Evolutionary conservation across 1,140 invertebrate genomes (phyloP), one percentile per base, ranked within the genome.

Genomic region (Zaprionus vittiger): DNA sequence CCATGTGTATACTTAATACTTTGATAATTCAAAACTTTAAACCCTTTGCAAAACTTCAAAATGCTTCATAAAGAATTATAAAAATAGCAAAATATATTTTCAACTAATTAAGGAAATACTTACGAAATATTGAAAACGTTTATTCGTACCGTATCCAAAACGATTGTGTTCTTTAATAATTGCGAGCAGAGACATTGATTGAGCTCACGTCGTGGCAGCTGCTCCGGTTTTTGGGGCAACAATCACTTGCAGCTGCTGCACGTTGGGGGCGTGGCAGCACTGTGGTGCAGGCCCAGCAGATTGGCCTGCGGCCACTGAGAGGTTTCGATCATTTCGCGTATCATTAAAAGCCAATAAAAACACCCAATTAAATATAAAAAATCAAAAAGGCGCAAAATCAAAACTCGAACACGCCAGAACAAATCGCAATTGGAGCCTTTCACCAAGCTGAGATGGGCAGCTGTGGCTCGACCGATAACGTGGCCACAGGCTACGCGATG

Each of bases 281-380:
- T 72, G 73, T 61, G 72, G 65, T 67, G 77, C 31, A 73, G 41
- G 55, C 63, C 54, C 61, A 81, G 60, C 55, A 47, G 79, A 62
- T 65, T 81, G 78, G 78, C 84, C 78, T 69, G 83, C 37, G 85
- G 85, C 59, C 69, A 41, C 38, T n/a, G 38, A 67, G 56, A 49
- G 79, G 74, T 69, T 84, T 90, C 85, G 85, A 90, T 90, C 85
- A 90, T 90, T 90, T 90, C 85, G 81, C 86, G 85, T 90, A 90
- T 90, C 85, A 90, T 90, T 90, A 90, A 90, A 90, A 90, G 83
- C 86, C 85, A 90, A 90, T 90, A 90, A 90, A 90, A 90, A 90
- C 85, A 90, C 85, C 85, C 85, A 90, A 90, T 90, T 90, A 90
- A 90, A 90, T 90, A 83, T 74, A 85, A 73, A 81, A 83, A 59